These are phyloP conservation scores for Hucho hucho DNA, from an alignment of 2,113 vertebrate species.

Conservation along the genomic window DNA sequence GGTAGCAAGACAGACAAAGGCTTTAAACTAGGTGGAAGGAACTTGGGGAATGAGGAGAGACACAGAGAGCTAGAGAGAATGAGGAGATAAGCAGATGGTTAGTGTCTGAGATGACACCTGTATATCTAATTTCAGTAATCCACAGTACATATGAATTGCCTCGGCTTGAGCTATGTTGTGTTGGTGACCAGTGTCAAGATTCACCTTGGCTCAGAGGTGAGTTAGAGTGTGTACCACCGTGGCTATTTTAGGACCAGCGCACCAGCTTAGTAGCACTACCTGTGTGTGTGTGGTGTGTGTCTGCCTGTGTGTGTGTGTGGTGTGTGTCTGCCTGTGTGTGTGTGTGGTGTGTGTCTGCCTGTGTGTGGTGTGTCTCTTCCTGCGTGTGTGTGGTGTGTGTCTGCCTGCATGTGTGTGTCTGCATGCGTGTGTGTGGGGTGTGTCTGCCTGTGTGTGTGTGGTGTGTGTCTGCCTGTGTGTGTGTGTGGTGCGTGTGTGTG, in stretches of 20 bases:
- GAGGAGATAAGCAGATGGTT: background rate
- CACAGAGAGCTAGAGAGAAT: constrained; percentile 19
- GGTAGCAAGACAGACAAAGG: constrained; percentile 10
- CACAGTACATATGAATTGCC: constrained; percentile 9
- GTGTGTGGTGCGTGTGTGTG: constrained; percentile 23
- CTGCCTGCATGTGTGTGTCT: too few species aligned
- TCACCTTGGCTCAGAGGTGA: constrained; percentile 51
- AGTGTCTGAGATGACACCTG: background rate
- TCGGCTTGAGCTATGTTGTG: constrained; percentile 15
- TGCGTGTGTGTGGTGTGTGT: constrained; percentile 14
- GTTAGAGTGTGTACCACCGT: constrained; percentile 24
- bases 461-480: too few species aligned
- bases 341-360: too few species aligned
- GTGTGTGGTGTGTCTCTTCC: too few species aligned
- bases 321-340: background rate
- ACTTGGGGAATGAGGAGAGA: constrained; percentile 1
- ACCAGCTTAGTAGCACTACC: constrained; percentile 49
- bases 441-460: constrained; percentile 9
- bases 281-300: constrained; percentile 15
- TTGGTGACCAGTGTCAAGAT: constrained; percentile 36
- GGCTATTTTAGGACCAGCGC: constrained; percentile 61
- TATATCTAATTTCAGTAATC: background rate
- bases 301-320: constrained; percentile 20
- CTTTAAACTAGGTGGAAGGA: background rate
- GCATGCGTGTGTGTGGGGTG: constrained; percentile 9